Evolutionary conservation across 1,140 invertebrate species (phyloP), one percentile per base, ranked within the genome.

Genomic region (Drosophila pallidifrons): DNA sequence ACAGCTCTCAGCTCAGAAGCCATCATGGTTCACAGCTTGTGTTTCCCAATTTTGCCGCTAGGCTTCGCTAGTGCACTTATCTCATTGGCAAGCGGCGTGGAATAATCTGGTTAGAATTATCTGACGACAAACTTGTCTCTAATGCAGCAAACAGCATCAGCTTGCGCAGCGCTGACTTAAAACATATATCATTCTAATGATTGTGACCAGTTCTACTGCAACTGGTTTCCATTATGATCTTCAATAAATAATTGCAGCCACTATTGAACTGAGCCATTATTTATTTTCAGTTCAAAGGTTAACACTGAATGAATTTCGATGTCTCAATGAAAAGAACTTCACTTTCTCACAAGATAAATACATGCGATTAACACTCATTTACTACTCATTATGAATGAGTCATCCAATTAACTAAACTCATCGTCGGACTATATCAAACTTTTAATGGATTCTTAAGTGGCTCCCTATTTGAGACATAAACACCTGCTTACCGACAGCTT

Each of bases 11-110:
- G 47, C 20, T n/a, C 32, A 45, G 41, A 77, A 47, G 60, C 65
- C 47, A 47, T 13, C 47, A 47, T 25, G 5, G 46, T 13, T 43
- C 3, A 6, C 20, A 25, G 55, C 32, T 13, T 6, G 13, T 57
- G 69, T 30, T 82, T 87, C 71, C 52, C 25, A 35, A 38, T 79
- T 83, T 72, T 20, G 20, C 69, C 82, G 77, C 63, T 71, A 87
- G 82, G 83, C 6, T 77, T 58, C 67, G 38, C 47, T 32, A 7
- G 54, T 25, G 43, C 32, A 38, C 4, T 20, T 25, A 25, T 66
- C 60, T 63, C 49, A 46, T 66, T 75, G 65, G 43, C 49, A 83
- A 70, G 35, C 7, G 30, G 66, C 74, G 61, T 63, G 51, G 38
- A 13, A 38, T 15, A 61, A 51, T 11, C 54, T 45, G 5, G 30